Conservation (phyloP, 1,140 invertebrate species). For the Latrodectus geometricus region DNA sequence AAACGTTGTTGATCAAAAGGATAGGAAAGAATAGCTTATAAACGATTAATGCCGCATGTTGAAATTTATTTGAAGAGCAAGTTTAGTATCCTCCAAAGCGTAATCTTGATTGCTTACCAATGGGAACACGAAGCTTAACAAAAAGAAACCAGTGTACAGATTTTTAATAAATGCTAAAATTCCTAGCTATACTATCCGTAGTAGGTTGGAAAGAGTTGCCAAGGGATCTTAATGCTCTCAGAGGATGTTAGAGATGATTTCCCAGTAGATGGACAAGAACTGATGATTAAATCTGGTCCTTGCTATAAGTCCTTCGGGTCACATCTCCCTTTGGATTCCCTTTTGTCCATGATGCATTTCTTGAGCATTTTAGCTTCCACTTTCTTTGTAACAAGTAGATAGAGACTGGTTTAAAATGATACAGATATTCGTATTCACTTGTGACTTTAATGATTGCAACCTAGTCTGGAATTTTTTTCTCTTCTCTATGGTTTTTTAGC, state of each 20-base stretch:
- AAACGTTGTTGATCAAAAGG: not conserved
- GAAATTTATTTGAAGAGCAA: not conserved
- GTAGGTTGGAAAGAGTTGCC: constrained; percentile 37
- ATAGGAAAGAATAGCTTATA: not conserved
- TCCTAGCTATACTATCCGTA: too few species aligned
- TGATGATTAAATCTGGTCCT: constrained; percentile 41
- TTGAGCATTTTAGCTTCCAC: too few species aligned
- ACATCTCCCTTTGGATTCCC: not conserved
- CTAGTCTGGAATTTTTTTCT: too few species aligned
- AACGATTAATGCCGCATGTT: not conserved
- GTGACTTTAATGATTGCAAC: too few species aligned
- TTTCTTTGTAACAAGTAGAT: not conserved
- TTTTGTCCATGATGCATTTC: constrained; percentile 3
- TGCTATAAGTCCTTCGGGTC: not conserved
- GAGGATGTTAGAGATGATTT: constrained; percentile 46
- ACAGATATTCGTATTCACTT: too few species aligned
- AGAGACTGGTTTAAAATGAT: too few species aligned
- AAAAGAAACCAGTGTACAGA: constrained; percentile 30
- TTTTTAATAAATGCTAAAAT: constrained; percentile 62
- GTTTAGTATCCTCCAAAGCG: constrained; percentile 4
- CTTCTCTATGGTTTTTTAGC: too few species aligned
- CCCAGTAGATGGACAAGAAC: constrained; percentile 21
- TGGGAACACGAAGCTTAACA: constrained; percentile 9
- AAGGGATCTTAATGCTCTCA: not conserved
- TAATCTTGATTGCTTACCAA: constrained; percentile 45